phyloP scores from a whole-genome alignment of 2,888 invertebrate genomes.

The Chesias legatella region DNA sequence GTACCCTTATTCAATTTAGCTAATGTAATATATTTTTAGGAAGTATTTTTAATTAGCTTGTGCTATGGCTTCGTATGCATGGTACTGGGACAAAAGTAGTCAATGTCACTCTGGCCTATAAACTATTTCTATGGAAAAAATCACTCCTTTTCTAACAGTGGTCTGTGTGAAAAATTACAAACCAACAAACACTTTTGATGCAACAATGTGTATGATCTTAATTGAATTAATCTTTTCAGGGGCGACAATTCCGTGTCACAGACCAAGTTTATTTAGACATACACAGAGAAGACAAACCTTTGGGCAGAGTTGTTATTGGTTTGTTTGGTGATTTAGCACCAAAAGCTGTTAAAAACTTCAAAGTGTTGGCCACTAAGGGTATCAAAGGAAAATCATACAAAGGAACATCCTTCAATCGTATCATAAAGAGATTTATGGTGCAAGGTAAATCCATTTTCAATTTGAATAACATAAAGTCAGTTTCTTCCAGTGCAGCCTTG shows the following conservation, averaged over 20 bases:
- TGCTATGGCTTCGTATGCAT: too few species aligned
- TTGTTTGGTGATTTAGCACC: slow-evolving; percentile 94
- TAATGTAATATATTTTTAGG: too few species aligned
- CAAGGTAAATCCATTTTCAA: slow-evolving; percentile 82
- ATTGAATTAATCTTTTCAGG: slow-evolving; percentile 58
- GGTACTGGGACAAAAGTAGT: too few species aligned
- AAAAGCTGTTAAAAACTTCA: slow-evolving; percentile 92
- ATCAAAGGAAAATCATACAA: slow-evolving; percentile 88
- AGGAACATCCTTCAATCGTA: slow-evolving; percentile 90
- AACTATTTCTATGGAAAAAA: too few species aligned
- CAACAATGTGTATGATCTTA: slow-evolving; percentile 1
- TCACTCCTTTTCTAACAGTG: too few species aligned
- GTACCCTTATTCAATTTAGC: too few species aligned
- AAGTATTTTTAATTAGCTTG: too few species aligned
- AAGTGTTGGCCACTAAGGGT: slow-evolving; percentile 87
- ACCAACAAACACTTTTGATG: too few species aligned
- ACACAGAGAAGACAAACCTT: slow-evolving; percentile 84
- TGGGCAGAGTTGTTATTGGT: slow-evolving; percentile 91
- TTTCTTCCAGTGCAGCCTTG: background rate
- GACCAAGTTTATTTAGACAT: slow-evolving; percentile 92
- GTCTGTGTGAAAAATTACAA: too few species aligned
- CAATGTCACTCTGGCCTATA: too few species aligned
- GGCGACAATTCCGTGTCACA: slow-evolving; percentile 84
- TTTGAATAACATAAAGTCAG: slow-evolving; percentile 5
- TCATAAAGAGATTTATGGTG: slow-evolving; percentile 94